phyloP scores from a whole-genome alignment of 1,140 invertebrate genomes.

The Drosophila watanabei region DNA sequence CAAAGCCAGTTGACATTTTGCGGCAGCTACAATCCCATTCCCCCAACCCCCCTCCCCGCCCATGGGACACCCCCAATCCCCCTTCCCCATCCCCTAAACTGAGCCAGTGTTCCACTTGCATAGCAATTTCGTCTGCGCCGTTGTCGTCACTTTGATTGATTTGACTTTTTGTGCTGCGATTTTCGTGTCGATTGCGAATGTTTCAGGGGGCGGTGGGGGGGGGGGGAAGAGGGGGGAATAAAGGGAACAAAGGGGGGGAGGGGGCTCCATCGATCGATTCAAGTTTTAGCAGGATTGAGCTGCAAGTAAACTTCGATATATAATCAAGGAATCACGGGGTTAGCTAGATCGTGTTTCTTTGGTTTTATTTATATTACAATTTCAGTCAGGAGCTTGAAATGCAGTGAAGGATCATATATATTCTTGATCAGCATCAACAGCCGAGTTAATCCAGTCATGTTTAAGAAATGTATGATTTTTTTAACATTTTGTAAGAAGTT shows the following conservation, averaged over 20 bases:
- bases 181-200: slow-evolving; percentile 68
- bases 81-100: background rate
- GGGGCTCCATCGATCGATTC: slow-evolving; percentile 16
- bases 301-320: background rate
- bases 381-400: no score
- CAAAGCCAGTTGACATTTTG: slow-evolving; percentile 81
- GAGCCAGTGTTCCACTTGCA: slow-evolving; percentile 60
- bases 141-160: slow-evolving; percentile 82
- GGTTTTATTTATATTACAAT: background rate
- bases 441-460: no score
- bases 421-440: no score
- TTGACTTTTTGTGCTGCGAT: slow-evolving; percentile 68
- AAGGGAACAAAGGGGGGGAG: background rate
- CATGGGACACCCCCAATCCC: background rate
- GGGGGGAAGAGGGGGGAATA: background rate
- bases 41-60: background rate
- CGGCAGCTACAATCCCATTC: slow-evolving; percentile 56
- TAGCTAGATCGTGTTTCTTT: background rate
- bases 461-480: no score
- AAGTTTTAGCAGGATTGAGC: slow-evolving; percentile 12
- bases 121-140: slow-evolving; percentile 61
- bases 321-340: background rate
- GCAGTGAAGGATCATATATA: no score
- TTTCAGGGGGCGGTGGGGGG: background rate
- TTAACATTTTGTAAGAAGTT: no score